phyloP scores from a whole-genome alignment of 2,888 invertebrate genomes.

The Prostheceraeus crozeri region DNA sequence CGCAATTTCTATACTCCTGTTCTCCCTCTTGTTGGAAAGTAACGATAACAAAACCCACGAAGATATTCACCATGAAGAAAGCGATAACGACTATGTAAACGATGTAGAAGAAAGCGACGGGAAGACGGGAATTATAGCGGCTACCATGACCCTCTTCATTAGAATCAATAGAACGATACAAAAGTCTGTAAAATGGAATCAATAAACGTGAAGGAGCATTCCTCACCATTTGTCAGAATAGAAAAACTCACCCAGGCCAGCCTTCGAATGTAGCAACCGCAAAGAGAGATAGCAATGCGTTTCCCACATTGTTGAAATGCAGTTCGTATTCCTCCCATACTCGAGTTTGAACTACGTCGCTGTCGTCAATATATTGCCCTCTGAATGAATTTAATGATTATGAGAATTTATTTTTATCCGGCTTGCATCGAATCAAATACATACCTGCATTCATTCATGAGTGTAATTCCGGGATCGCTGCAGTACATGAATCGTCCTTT shows the following conservation, averaged over 20 bases:
- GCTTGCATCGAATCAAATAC: constrained; percentile 56
- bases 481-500: constrained; percentile 96
- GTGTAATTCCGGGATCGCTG: constrained; percentile 79
- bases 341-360: constrained; percentile 67
- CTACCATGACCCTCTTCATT: constrained; percentile 89
- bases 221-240: constrained; percentile 34
- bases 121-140: constrained; percentile 91
- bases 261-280: constrained; percentile 99
- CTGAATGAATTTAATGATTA: no score
- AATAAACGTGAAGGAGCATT: not conserved
- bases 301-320: constrained; percentile 95
- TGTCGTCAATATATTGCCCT: constrained; percentile 82
- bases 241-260: constrained; percentile 84
- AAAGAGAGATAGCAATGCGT: constrained; percentile 96
- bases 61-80: constrained; percentile 99
- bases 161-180: constrained; percentile 96
- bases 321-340: constrained; percentile 81
- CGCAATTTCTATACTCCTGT: constrained; percentile 98
- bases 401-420: no score
- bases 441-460: constrained; percentile 79
- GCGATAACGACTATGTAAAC: constrained; percentile 96
- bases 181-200: constrained; percentile 43
- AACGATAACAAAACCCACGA: constrained; percentile 99
- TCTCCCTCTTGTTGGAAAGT: constrained; percentile 99
- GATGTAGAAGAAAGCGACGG: constrained; percentile 96